Evolutionary conservation across 1,140 invertebrate species (phyloP).

Genomic region (Whitmania pigra): DNA sequence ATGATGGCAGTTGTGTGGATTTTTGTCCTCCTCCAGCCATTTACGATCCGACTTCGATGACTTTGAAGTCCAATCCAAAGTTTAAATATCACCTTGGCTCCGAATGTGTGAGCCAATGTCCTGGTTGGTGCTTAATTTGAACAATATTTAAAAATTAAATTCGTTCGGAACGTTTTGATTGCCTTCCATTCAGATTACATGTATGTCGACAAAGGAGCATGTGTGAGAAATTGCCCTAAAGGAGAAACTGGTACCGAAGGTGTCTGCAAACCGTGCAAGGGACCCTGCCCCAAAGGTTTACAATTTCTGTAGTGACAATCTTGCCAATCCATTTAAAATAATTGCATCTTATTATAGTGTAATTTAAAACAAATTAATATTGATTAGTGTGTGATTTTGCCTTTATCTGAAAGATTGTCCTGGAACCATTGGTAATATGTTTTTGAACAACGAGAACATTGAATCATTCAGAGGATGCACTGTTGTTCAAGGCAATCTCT

Average conservation of each 20-base stretch:
- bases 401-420: background rate
- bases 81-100: constrained; percentile 92
- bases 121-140: constrained; percentile 30
- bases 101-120: constrained; percentile 85
- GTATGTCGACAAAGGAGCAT: constrained; percentile 78
- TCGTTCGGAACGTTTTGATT: no score
- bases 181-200: constrained; percentile 57
- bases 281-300: constrained; percentile 75
- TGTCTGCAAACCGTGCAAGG: constrained; percentile 82
- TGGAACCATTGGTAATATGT: constrained; percentile 26
- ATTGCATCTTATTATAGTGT: no score
- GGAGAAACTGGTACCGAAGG: constrained; percentile 32
- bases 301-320: no score
- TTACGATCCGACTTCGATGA: constrained; percentile 63
- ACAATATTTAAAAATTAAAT: no score
- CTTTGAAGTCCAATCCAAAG: constrained; percentile 76
- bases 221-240: constrained; percentile 75
- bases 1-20: constrained; percentile 83
- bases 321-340: no score
- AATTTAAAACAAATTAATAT: no score
- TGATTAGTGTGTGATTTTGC: no score
- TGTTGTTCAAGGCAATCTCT: constrained; percentile 79
- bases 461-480: constrained; percentile 80
- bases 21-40: constrained; percentile 85
- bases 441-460: constrained; percentile 75